Base-by-base conservation (phyloP, 2,113 vertebrate genomes). In the Colius striatus region DNA sequence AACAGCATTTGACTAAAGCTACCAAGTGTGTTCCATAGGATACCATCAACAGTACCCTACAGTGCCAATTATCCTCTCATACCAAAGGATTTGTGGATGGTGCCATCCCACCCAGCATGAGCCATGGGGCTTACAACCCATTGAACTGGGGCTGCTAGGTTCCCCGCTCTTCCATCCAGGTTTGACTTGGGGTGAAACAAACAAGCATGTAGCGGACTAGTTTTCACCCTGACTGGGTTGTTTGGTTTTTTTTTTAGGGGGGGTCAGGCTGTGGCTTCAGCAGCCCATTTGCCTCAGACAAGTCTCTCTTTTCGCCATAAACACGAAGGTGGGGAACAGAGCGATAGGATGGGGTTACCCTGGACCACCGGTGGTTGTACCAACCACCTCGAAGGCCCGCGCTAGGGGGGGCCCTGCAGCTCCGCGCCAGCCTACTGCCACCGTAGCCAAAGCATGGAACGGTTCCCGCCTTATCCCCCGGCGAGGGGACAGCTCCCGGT, bases 131-230 rank as follows among this genome's bases (percentile, higher is more conserved):
- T 41, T 41, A 12, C 38, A 41, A 41, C 38, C 38, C 38, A 4
- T 2, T 48, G 16, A 32, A 29, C 38, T 1, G 29, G 25, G 25
- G 26, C 32, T 16, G 58, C 36, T 12, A 9, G 13, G 7, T 4
- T 61, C 34, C n/a, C 25, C 26, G 3, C 20, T 48, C 26, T 50
- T 45, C 26, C 26, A 18, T 20, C 2, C 29, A 2, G 2, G 4
- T 29, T 45, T 11, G 61, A 50, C 2, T 43, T 9, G 30, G 5
- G 10, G 16, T 22, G 22, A 26, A 55, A 51, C 9, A 19, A 36
- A 9, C 16, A 8, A 20, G 25, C 0, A 0, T 7, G 19, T 8
- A 0, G 53, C 1, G 13, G 34, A 14, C 10, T 2, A 4, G 2
- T 20, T 60, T 26, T 22, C 50, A 51, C 29, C 36, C 80, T 3